A percentile compares a stretch with the other conserved stretches of the same genome.
Conservation (phyloP, 1,140 invertebrate species). For the Bombus sylvicola region DNA sequence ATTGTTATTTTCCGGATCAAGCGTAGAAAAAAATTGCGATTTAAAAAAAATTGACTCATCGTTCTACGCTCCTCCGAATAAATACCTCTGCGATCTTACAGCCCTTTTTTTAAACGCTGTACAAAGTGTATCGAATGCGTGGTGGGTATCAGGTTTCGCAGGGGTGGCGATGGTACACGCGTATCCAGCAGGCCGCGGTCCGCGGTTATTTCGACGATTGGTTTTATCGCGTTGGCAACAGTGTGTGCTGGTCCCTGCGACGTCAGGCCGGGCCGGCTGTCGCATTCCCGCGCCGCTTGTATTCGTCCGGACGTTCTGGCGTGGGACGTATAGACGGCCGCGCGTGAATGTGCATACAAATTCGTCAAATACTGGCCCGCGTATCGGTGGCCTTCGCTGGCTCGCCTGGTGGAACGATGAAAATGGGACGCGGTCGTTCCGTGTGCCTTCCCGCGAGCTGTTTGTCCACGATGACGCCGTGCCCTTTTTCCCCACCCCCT, state of each 20-base stretch:
- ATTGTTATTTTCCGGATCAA: too few relatives aligned
- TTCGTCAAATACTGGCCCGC: constrained; percentile 60
- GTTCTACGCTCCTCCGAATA: too few relatives aligned
- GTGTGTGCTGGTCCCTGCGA: constrained; percentile 70
- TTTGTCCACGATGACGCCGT: constrained; percentile 50
- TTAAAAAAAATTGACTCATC: neutral
- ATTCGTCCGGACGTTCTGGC: constrained; percentile 24
- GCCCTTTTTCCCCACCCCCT: constrained; percentile 36
- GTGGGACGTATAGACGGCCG: constrained; percentile 52
- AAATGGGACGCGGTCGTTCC: constrained; percentile 54
- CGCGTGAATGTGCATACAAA: constrained; percentile 64
- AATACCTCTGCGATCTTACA: too few relatives aligned
- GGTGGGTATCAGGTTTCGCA: neutral
- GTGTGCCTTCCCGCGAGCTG: constrained; percentile 45
- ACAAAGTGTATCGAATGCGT: neutral
- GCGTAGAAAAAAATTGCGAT: fast-evolving
- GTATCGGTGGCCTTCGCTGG: constrained; percentile 46
- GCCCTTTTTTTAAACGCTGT: neutral
- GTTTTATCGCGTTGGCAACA: constrained; percentile 81
- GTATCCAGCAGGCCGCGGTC: constrained; percentile 69
- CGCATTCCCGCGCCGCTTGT: constrained; percentile 12
- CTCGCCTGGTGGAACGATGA: constrained; percentile 12
- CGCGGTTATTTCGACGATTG: constrained; percentile 82
- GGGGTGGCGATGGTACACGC: constrained; percentile 4
- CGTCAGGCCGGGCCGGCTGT: constrained; percentile 20